These are phyloP conservation scores for Oscheius sp. DNA, from an alignment of 2,888 invertebrate species.

Conservation along the genomic window DNA sequence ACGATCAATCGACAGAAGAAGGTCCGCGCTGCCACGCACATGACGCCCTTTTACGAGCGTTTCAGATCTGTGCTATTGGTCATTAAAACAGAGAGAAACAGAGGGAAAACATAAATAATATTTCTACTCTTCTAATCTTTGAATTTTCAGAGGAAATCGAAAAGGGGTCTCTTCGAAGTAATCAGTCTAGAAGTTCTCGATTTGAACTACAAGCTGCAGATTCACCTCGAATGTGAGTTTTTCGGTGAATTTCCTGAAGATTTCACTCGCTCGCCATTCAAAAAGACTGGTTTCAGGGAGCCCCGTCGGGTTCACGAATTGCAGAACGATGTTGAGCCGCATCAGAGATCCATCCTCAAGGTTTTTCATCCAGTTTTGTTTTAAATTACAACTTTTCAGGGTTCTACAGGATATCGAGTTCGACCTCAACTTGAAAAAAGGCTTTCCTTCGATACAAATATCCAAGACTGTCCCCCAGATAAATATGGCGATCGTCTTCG, in stretches of 20 bases:
- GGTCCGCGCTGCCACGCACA: too few species aligned
- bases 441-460: slow-evolving; percentile 11
- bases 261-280: too few species aligned
- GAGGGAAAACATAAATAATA: neutral
- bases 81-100: neutral
- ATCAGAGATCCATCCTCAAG: slow-evolving; percentile 26
- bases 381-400: neutral
- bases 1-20: too few species aligned
- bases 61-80: neutral
- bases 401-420: slow-evolving; percentile 17
- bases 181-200: slow-evolving; percentile 4
- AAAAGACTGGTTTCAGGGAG: neutral
- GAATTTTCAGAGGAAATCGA: slow-evolving; percentile 11
- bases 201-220: neutral
- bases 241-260: too few species aligned
- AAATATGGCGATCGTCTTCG: slow-evolving; percentile 13
- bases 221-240: slow-evolving; percentile 9
- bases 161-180: slow-evolving; percentile 6
- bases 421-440: slow-evolving; percentile 14
- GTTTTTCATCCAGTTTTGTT: neutral
- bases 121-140: neutral
- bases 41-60: slow-evolving; percentile 3
- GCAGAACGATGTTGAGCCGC: slow-evolving; percentile 9
- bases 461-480: neutral
- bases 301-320: neutral